Evolutionary conservation across 1,140 invertebrate genomes (phyloP), one percentile per base, ranked within the genome.

Genomic region (Caenorhabditis latens): DNA sequence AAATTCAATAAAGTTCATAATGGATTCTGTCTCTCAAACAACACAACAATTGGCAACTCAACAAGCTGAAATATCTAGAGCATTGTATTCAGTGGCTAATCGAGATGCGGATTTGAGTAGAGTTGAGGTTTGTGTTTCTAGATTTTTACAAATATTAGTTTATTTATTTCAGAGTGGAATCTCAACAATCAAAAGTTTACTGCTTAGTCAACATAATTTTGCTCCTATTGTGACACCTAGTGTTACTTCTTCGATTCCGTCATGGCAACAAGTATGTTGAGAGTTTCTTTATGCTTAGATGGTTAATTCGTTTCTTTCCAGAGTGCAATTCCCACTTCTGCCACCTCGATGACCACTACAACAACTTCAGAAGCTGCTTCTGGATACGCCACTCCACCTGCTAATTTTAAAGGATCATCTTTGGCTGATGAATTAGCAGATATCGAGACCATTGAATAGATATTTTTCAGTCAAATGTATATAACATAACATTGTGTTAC

Each of bases 1-100:
- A 55, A 88, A 88, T 58, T 88, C 87, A 1, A 85, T 88, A 9
- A 88, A 88, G 43, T 88, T 88, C 48, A 84, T 88, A 21, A 88
- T 88, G 87, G 87, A 88, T 67, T 87, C 85, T 50, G 87, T 88
- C 42, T 84, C 87, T 13, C 87, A 88, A 48, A 88, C 87, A 8
- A 85, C 83, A 13, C 83, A 85, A 50, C 63, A 63, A 57, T 48
- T 88, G 5, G 83, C 87, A 4, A 82, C 63, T 16, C 87, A 88
- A 63, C 87, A 88, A 67, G 32, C 50, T 5, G 87, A 88, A 53
- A 84, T 88, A 24, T 71, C 71, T 9, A 82, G 79, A 53, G 82
- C 86, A 19, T 32, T 86, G 16, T 55, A 58, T 53, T 84, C 83
- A n/a, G 84, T 84, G 7, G 67, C 84, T 48, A 63, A 63, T 19